Evolutionary conservation across 2,888 invertebrate species (phyloP), one percentile per base, ranked within the genome.

Genomic region (Harpalus rufipes): DNA sequence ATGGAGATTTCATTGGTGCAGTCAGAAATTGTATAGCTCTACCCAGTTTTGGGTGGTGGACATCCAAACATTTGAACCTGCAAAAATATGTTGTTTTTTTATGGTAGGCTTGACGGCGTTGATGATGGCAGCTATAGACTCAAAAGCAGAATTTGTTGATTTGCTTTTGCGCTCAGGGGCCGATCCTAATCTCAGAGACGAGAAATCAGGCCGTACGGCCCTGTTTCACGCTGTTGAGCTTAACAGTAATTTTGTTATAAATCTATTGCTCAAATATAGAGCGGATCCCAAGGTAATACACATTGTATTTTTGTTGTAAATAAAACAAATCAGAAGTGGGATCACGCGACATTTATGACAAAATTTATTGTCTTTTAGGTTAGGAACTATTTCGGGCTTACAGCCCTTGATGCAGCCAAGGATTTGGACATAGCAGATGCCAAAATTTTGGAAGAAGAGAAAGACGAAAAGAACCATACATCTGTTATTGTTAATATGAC

Each of bases 191-290:
- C 74, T 89, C 0, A 86, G 86, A 25, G 91, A 91, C 89, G 91
- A 92, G 63, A 92, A 90, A 81, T 90, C 91, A 85, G 93, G 93
- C 32, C 90, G 92, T 83, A 92, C 93, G 0, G 92, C 93, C 0
- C 85, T 93, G 0, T 93, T 92, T 76, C 88, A 92, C 0, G 92
- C 93, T 0, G 91, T 92, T 0, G 90, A 90, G 1, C 89, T 90
- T 6, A 89, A 91, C 0, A 87, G 56, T 21, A 80, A 85, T n/a
- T 80, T 58, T 39, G 72, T 85, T 3, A 85, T 85, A 41, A 85
- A 85, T 58, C 59, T 89, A 0, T 85, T 93, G 0, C 85, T 93
- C 0, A 89, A 91, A n/a, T 85, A 90, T 58, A 91, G 91, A 4
- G 93, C 93, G 0, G 91, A 93, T 39, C 92, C 92, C 0, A 87